These are phyloP conservation scores for Perca flavescens DNA, from an alignment of 2,113 vertebrate genomes.

Conservation along the genomic window DNA sequence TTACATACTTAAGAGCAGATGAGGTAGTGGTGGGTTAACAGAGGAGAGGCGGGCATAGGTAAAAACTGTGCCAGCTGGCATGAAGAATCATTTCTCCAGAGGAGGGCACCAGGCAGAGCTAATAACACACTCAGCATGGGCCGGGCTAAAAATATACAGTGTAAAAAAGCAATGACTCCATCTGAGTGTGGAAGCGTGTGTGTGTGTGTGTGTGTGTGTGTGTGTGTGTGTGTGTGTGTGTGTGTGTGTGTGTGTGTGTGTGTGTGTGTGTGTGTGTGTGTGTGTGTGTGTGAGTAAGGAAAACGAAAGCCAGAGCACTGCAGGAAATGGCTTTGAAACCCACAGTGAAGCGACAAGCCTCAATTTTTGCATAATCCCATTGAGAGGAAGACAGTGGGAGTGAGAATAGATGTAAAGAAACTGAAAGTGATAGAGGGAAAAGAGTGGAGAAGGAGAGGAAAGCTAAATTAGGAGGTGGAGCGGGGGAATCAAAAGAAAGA, in stretches of 20 bases:
- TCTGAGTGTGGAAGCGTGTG: neutral
- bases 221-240: neutral
- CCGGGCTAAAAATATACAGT: conserved; percentile 55
- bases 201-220: neutral
- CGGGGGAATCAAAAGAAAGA: neutral
- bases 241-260: neutral
- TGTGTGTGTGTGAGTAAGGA: neutral
- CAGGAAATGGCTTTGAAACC: conserved; percentile 55
- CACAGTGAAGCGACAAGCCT: conserved; percentile 16
- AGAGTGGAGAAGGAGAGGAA: neutral
- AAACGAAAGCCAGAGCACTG: conserved; percentile 30
- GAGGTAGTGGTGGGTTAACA: conserved; percentile 15
- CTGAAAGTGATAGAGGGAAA: conserved; percentile 14
- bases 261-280: neutral
- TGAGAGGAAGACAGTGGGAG: conserved; percentile 33
- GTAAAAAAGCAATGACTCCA: conserved; percentile 22
- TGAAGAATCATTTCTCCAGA: conserved; percentile 51
- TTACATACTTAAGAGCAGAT: conserved; percentile 9
- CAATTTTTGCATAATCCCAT: conserved; percentile 64
- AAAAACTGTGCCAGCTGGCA: conserved; percentile 52
- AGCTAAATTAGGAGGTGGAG: conserved; percentile 6
- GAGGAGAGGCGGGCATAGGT: conserved; percentile 9
- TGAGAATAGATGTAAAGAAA: conserved; percentile 35
- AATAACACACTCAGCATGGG: conserved; percentile 67
- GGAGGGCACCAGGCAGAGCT: conserved; percentile 60